These are phyloP conservation scores for Montipora capricornis DNA, from an alignment of 64 coral and sea anemone species.

Conservation along the genomic window DNA sequence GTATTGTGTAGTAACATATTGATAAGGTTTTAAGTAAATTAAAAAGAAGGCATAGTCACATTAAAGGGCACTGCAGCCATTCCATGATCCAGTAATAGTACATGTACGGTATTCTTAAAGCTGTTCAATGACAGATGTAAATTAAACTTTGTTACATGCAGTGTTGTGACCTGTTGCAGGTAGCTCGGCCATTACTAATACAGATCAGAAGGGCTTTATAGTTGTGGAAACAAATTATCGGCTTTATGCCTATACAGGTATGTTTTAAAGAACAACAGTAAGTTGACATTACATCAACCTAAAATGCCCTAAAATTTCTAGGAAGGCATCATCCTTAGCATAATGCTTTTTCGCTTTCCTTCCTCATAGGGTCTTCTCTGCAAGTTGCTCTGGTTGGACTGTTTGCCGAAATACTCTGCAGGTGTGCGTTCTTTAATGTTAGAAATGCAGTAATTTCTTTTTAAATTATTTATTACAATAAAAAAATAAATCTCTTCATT, in stretches of 20 bases:
- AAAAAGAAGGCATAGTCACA: no score
- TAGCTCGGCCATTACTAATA: slow-evolving; percentile 35
- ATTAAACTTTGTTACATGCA: no score
- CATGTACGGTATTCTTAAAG: no score
- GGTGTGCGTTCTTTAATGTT: slow-evolving; percentile 40
- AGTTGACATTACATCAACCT: background rate
- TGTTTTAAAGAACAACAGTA: background rate
- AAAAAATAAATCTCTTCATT: no score
- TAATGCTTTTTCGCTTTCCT: background rate
- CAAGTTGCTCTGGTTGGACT: slow-evolving; percentile 95
- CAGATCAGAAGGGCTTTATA: slow-evolving; percentile 78
- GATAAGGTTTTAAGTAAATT: no score
- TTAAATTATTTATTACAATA: no score
- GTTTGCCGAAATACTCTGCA: slow-evolving; percentile 95
- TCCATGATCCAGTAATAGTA: no score
- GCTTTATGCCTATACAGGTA: slow-evolving; percentile 96
- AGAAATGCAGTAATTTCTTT: no score
- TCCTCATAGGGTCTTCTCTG: slow-evolving; percentile 79
- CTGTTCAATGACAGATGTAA: no score
- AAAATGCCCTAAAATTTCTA: background rate
- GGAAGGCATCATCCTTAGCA: background rate
- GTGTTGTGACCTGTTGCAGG: slow-evolving; percentile 38
- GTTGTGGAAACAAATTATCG: slow-evolving; percentile 98
- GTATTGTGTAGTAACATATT: no score
- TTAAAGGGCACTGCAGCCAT: no score